These are phyloP conservation scores for Sclerodermus sp. DNA, from an alignment of 2,888 invertebrate species.

Conservation along the genomic window DNA sequence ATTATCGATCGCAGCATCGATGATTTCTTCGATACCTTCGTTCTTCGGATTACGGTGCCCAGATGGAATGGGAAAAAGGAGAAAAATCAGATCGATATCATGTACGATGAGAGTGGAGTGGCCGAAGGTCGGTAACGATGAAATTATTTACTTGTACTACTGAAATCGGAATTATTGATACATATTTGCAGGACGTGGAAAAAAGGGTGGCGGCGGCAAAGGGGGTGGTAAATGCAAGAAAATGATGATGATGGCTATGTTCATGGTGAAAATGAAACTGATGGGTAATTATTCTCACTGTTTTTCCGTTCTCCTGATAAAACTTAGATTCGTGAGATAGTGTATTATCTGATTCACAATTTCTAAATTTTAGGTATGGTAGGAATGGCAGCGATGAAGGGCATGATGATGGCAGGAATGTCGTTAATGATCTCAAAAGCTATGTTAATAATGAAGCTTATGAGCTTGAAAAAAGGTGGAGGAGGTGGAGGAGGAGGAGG, in stretches of 20 bases:
- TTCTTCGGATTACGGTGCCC: constrained; percentile 54
- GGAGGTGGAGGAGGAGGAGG: constrained; percentile 42
- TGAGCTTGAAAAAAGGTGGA: constrained; percentile 37
- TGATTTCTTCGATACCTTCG: constrained; percentile 63
- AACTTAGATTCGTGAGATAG: no score
- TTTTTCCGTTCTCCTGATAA: no score
- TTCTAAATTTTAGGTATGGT: constrained; percentile 59
- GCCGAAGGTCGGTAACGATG: constrained; percentile 38
- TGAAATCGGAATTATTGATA: no score
- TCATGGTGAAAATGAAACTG: constrained; percentile 66
- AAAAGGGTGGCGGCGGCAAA: constrained; percentile 51
- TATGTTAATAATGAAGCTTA: constrained; percentile 49
- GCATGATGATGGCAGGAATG: constrained; percentile 67
- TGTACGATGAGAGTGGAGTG: constrained; percentile 43
- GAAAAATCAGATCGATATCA: constrained; percentile 49
- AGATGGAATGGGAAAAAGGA: constrained; percentile 40
- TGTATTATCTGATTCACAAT: neutral
- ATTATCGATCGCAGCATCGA: constrained; percentile 62
- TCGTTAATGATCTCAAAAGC: constrained; percentile 66
- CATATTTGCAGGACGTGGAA: constrained; percentile 51
- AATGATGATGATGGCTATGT: constrained; percentile 68
- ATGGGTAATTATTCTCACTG: constrained; percentile 60
- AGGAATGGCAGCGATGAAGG: constrained; percentile 65
- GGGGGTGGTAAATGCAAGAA: constrained; percentile 61
- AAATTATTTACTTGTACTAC: neutral